Evolutionary conservation across 2,888 invertebrate species (phyloP), one percentile per base, ranked within the genome.

Genomic region (Tenthredo amoena): DNA sequence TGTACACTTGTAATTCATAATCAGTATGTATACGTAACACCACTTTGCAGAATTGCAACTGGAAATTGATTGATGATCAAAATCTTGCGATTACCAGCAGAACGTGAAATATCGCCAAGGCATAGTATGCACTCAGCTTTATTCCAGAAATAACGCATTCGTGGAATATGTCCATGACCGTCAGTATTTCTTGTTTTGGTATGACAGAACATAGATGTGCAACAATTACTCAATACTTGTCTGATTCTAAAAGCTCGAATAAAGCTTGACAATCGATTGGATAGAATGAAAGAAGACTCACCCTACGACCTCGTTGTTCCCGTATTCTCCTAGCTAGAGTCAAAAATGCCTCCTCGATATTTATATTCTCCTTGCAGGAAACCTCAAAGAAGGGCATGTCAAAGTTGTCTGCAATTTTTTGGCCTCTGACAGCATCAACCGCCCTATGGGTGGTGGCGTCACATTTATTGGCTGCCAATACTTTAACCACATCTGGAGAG

Each of bases 311-410:
- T 90, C 97, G 95, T 93, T 97, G 97, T 94, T 97, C 97, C 86
- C 97, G 95, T 94, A 98, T 98, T 94, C 96, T 96, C 92, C 97
- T 95, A 87, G 98, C 97, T 92, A 98, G 94, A 76, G 97, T 96
- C 88, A 97, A 93, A 93, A 98, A 98, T 82, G 97, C 96, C 91
- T 97, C 96, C 92, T 97, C 97, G 90, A 98, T 97, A 90, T 98
- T 97, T 86, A 98, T 96, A 92, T 98, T 96, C 89, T 96, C 96
- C 94, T 98, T 98, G 94, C 98, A 98, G 15, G 98, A 98, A 18
- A 98, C 97, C 94, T 98, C 98, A 92, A 97, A 97, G 93, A 98
- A 98, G 50, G 97, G 97, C 96, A 98, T 97, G 89, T 97, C 97
- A 91, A 97, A 98, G 92, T 97, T 97, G 91, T 97, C 97, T 0